Percentiles rank a stretch among this genome's conserved stretches.
phyloP scores from a whole-genome alignment of 2,797 vertebrate genomes.

The Clarias pachynema region DNA sequence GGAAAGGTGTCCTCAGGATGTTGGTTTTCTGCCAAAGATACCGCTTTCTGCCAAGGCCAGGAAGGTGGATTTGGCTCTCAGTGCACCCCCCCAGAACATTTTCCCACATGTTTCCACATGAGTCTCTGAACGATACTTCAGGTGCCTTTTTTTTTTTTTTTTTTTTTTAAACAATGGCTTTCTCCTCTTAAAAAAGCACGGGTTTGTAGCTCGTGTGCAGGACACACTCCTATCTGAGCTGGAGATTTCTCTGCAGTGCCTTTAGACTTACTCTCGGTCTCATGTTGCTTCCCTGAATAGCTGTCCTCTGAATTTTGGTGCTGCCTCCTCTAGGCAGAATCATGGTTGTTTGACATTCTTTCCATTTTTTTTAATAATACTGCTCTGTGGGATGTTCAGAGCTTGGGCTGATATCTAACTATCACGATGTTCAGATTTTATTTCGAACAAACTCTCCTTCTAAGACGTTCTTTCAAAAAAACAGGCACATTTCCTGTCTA shows the following conservation, averaged over 20 bases:
- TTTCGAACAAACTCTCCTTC: neutral
- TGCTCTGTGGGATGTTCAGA: constrained; percentile 2
- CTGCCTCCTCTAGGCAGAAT: neutral
- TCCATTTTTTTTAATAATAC: neutral
- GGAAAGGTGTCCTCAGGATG: neutral
- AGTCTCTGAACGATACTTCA: neutral
- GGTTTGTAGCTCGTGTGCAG: neutral
- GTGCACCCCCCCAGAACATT: neutral
- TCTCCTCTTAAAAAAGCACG: neutral
- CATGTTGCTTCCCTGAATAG: neutral
- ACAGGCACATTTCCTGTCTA: neutral
- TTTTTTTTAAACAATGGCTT: neutral
- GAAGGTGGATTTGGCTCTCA: neutral
- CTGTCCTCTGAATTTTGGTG: neutral
- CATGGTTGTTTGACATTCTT: neutral
- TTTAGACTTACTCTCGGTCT: neutral
- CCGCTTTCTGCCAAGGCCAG: neutral
- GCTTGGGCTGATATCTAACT: no score
- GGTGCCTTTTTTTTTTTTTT: neutral
- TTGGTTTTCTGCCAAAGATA: neutral
- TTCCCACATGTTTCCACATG: constrained; percentile 5
- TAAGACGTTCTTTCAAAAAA: neutral
- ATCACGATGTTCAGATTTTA: no score
- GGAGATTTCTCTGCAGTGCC: neutral
- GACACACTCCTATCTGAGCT: neutral